Evolutionary conservation across 2,113 vertebrate genomes (phyloP), one percentile per base, ranked within the genome.

Genomic region (Tetraodon nigroviridis): DNA sequence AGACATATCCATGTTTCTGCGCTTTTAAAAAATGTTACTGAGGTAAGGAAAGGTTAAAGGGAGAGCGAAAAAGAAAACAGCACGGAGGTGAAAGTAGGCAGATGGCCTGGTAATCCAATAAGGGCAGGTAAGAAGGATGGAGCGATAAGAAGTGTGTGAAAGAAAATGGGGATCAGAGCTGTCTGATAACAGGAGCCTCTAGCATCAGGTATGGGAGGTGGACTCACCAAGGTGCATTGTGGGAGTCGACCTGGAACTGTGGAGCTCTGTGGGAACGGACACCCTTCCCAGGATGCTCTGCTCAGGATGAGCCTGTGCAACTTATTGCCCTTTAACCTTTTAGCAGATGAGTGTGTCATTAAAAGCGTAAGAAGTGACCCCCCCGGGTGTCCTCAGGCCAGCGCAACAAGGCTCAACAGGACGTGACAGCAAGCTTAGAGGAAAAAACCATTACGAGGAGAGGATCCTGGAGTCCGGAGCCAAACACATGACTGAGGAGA

Each of bases 401-500:
- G 24, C 41, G 18, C 15, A 17, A 13, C 12, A 16, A 18, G 41
- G 61, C 45, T 61, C 11, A 24, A 22, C 45, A n/a, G 45, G 46
- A 61, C 56, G 64, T 52, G 73, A 76, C 52, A 61, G 61, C 61
- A 57, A 59, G 73, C 70, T 84, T 78, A 81, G 42, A 58, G 56
- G 48, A 48, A 52, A 71, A 75, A 74, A 58, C 58, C 53, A 67
- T 81, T 65, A 76, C 64, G 41, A 40, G 49, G 60, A 84, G 67
- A 69, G 18, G 67, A 69, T 69, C 54, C 47, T 67, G 1, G 10
- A 54, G 51, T 45, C 22, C 54, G 40, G 47, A 60, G 67, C 57
- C 61, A 62, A 74, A 77, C 78, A 81, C 81, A 76, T 79, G 82
- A 86, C 73, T 42, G 61, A 53, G 18, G 32, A 20, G 73, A 73